phyloP scores from a whole-genome alignment of 2,888 invertebrate genomes.

The Acleris sparsana region DNA sequence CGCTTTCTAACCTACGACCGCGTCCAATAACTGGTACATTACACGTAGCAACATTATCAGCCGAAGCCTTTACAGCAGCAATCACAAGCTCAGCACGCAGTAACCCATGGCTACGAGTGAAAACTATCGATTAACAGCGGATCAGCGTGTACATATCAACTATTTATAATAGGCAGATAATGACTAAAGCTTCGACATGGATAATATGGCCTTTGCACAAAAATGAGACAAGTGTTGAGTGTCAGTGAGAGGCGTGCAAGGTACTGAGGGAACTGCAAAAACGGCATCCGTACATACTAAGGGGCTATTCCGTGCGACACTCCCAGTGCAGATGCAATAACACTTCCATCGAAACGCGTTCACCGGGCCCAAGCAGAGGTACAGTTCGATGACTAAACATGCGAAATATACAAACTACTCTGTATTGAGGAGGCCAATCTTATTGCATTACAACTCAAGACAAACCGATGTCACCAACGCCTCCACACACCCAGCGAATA shows the following conservation, averaged over 20 bases:
- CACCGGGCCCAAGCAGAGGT: slow-evolving; percentile 3
- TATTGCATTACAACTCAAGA: slow-evolving; percentile 19
- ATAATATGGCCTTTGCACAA: slow-evolving; percentile 8
- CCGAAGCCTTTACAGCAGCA: slow-evolving; percentile 4
- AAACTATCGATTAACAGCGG: slow-evolving; percentile 8
- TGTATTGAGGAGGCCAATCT: slow-evolving; percentile 13
- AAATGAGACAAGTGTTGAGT: background rate
- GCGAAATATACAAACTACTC: slow-evolving; percentile 13
- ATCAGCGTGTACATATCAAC: slow-evolving; percentile 5
- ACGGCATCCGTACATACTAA: background rate
- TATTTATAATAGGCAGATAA: slow-evolving; percentile 9
- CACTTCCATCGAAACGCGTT: slow-evolving; percentile 1
- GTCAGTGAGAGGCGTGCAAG: background rate
- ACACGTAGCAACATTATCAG: slow-evolving; percentile 7
- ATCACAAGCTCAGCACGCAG: slow-evolving; percentile 5
- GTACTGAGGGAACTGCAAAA: background rate
- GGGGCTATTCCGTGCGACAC: slow-evolving; percentile 1
- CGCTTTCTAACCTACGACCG: slow-evolving; percentile 3
- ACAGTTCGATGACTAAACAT: slow-evolving; percentile 13
- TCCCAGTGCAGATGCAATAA: background rate
- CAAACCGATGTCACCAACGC: slow-evolving; percentile 13
- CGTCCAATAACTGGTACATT: background rate
- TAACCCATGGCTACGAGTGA: slow-evolving; percentile 11
- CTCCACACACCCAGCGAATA: slow-evolving; percentile 29
- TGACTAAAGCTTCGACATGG: slow-evolving; percentile 11